Evolutionary conservation across 2,113 vertebrate genomes (phyloP), one percentile per base, ranked within the genome.

Genomic region (Barbus barbus): DNA sequence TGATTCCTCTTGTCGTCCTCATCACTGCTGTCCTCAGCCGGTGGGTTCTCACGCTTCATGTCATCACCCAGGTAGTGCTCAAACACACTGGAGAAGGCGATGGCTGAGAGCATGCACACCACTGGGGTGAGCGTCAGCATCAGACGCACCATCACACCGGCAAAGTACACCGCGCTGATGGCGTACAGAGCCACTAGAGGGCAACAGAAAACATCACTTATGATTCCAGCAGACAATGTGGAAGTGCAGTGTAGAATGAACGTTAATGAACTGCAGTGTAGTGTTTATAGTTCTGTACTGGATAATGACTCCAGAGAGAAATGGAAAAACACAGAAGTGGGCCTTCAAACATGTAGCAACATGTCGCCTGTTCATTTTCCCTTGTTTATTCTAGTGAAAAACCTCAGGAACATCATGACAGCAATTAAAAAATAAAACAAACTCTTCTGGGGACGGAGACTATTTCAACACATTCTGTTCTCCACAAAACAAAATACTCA

Each of bases 51-150:
- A 86, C 96, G 94, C 92, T 99, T 98, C 63, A 96, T 95, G 89
- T 99, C 98, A 75, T 99, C 98, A 22, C 97, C 98, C 94, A 99
- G 94, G 90, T 99, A 99, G 87, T 98, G 97, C 90, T 99, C 97
- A 89, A 99, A 99, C 81, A 99, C 97, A 79, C 96, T 98, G 89
- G 98, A 99, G 95, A 99, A 99, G 67, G 98, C 98, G 88, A 99
- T 97, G 4, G 98, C 98, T 44, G 98, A 98, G 63, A 99, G 95
- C 97, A 99, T 98, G 92, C 98, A 99, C 89, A 99, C 98, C 84
- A 99, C 98, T 2, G 98, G 98, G 20, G 98, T 99, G 91, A 99
- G 91, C 1, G 98, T 99, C 89, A 99, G 91, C 98, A 99, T 99
- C 86, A 99, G 95, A 6, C 98, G 96, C 87, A 99, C 97, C 98